Conservation (phyloP, 2,888 invertebrate genomes). For the Glyphotaelius pellucidus region DNA sequence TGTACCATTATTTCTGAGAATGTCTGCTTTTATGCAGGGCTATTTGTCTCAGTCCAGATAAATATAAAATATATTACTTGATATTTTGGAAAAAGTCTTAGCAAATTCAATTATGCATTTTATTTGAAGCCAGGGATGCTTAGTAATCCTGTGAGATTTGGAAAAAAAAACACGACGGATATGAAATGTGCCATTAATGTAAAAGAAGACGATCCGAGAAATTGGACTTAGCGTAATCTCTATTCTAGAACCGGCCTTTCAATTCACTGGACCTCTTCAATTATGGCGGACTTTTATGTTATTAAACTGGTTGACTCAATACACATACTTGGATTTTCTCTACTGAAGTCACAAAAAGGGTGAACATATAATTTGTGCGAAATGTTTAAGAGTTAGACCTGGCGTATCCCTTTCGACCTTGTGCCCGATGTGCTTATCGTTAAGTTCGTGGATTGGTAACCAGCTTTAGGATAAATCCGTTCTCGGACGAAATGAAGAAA, state of each 20-base stretch:
- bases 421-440: background rate
- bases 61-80: background rate
- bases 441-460: background rate
- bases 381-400: background rate
- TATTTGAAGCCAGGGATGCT: slow-evolving; percentile 19
- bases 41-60: no score
- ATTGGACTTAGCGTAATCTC: slow-evolving; percentile 59
- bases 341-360: background rate
- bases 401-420: background rate
- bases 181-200: slow-evolving; percentile 38
- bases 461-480: slow-evolving; percentile 52
- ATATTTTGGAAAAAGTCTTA: background rate
- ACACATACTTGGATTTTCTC: background rate
- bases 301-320: slow-evolving; percentile 56
- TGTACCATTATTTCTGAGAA: background rate
- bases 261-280: slow-evolving; percentile 59
- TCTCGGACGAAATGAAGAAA: slow-evolving; percentile 71
- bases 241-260: slow-evolving; percentile 57
- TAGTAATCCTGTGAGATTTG: slow-evolving; percentile 28
- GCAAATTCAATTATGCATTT: slow-evolving; percentile 9
- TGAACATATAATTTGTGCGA: background rate
- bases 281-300: slow-evolving; percentile 60
- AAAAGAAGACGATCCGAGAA: slow-evolving; percentile 28
- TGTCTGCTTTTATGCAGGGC: no score
- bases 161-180: slow-evolving; percentile 6